Base-by-base conservation (phyloP, 2,888 invertebrate species). In the Salpingus planirostris region DNA sequence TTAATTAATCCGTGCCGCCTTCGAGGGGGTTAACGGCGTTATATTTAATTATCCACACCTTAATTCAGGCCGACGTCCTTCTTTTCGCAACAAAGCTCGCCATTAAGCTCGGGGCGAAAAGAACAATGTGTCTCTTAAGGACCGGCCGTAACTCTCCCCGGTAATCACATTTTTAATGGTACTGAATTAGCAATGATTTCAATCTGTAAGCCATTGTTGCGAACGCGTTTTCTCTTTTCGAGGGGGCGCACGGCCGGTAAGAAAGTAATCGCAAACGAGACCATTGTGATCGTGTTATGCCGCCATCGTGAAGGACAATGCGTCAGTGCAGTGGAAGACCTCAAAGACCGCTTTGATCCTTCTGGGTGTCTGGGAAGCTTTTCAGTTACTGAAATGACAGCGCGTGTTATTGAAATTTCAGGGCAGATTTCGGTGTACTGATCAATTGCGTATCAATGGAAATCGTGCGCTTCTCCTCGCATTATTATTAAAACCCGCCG, bases 281-380 rank as follows among this genome's bases (percentile, higher is more conserved):
- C 26, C 24, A 38, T 38, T 34, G 38, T 38, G 34, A 38, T 34
- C 31, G 31, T 29, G 34, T 38, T 38, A 38, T 29, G 27, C n/a
- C n/a, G n/a, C n/a, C n/a, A n/a, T n/a, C n/a, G 26, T 31, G 31
- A 34, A 24, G 34, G 34, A 38, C 38, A 38, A 38, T 38, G 25
- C 25, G n/a, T 24, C 26, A 28, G 26, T n/a, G n/a, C n/a, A n/a
- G n/a, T n/a, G n/a, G n/a, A n/a, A n/a, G n/a, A n/a, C n/a, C n/a
- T n/a, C n/a, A n/a, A n/a, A n/a, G n/a, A n/a, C n/a, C n/a, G n/a
- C n/a, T n/a, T n/a, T n/a, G n/a, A n/a, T n/a, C n/a, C n/a, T n/a
- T n/a, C n/a, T n/a, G n/a, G n/a, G n/a, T n/a, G n/a, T n/a, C n/a
- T n/a, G n/a, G n/a, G n/a, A n/a, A n/a, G n/a, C n/a, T n/a, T n/a